Percentiles rank a stretch among this genome's conserved stretches.
Evolutionary conservation across 2,888 invertebrate species (phyloP).

Genomic region (Drosophila stalkeri): DNA sequence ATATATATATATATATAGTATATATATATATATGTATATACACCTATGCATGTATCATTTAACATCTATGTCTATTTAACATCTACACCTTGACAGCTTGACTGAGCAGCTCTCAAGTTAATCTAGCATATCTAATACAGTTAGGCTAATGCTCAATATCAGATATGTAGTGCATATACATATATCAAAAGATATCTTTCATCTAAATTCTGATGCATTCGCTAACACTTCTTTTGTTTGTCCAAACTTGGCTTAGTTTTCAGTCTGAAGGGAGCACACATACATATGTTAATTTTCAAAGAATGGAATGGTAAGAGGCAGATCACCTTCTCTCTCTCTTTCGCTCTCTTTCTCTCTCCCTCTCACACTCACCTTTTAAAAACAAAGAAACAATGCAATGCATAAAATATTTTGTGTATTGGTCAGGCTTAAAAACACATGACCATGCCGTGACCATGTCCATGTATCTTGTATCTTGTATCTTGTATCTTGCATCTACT

Average conservation of each 20-base stretch:
- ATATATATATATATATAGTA: too few relatives aligned
- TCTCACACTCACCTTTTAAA: background rate
- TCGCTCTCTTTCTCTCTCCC: background rate
- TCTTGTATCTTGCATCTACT: constrained; percentile 60
- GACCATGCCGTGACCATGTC: constrained; percentile 72
- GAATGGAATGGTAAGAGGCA: constrained; percentile 51
- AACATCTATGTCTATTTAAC: background rate
- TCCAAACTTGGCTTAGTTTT: constrained; percentile 29
- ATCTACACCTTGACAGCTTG: background rate
- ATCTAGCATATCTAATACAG: constrained; percentile 4
- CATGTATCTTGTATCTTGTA: constrained; percentile 76
- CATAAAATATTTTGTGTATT: constrained; percentile 65
- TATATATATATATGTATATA: background rate
- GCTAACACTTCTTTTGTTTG: constrained; percentile 19
- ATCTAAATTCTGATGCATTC: constrained; percentile 7
- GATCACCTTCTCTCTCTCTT: background rate
- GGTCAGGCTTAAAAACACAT: constrained; percentile 49
- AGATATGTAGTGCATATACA: background rate
- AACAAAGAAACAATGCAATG: constrained; percentile 23
- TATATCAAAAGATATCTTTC: background rate
- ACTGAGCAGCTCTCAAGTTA: background rate
- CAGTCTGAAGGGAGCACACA: constrained; percentile 13
- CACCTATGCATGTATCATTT: background rate
- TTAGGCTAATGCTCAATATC: constrained; percentile 11
- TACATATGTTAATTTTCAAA: constrained; percentile 66